Percentiles rank a stretch among this genome's conserved stretches.
Conservation (phyloP, 2,113 vertebrate genomes). For the Connochaetes taurinus region DNA sequence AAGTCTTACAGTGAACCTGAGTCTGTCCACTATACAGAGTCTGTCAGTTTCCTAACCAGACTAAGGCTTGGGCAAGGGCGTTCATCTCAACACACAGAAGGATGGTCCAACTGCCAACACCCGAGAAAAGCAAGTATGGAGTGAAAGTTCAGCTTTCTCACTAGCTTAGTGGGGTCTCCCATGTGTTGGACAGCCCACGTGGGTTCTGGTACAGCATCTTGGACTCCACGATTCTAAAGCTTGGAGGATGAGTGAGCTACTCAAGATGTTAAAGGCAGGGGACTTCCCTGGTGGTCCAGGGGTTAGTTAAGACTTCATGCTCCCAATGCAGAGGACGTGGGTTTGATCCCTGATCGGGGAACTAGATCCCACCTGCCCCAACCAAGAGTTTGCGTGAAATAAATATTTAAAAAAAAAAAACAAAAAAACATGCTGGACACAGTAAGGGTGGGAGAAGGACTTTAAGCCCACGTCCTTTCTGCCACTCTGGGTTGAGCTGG, state of each 20-base stretch:
- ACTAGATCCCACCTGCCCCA: background rate
- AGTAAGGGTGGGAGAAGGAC: background rate
- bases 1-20: background rate
- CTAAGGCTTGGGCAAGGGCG: background rate
- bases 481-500: background rate
- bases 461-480: background rate
- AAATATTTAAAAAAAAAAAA: background rate
- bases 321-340: background rate
- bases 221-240: background rate
- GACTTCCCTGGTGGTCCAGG: background rate
- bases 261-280: background rate
- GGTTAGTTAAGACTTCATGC: background rate
- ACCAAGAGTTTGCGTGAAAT: background rate
- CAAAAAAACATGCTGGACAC: background rate
- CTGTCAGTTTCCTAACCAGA: background rate
- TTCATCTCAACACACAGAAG: background rate
- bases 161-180: background rate
- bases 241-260: background rate
- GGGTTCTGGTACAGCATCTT: background rate
- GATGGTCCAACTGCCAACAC: background rate
- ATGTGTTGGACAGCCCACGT: rapidly evolving
- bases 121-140: background rate
- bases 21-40: background rate
- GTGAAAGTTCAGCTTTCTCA: background rate
- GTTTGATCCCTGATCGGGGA: background rate